These are phyloP conservation scores for Megalops cyprinoides DNA, from an alignment of 2,797 vertebrate species.

Conservation along the genomic window DNA sequence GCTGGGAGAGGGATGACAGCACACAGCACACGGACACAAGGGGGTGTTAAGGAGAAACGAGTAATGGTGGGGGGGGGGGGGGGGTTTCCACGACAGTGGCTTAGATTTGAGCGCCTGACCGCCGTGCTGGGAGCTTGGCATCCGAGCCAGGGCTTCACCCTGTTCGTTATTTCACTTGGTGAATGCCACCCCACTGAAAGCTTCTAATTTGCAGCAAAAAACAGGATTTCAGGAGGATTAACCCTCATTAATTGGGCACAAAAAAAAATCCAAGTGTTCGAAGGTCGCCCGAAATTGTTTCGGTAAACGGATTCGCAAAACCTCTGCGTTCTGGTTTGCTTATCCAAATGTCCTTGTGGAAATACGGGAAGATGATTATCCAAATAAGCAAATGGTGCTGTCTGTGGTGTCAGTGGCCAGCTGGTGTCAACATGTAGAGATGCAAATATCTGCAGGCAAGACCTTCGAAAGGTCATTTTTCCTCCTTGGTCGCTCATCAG, in stretches of 20 bases:
- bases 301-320: too few relatives aligned
- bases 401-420: too few relatives aligned
- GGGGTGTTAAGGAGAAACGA: not conserved
- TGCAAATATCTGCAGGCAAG: too few relatives aligned
- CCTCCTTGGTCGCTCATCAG: too few relatives aligned
- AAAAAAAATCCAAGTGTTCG: slow-evolving; percentile 9
- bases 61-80: too few relatives aligned
- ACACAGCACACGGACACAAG: too few relatives aligned
- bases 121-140: not conserved
- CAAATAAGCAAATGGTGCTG: too few relatives aligned
- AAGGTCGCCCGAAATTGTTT: not conserved
- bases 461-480: too few relatives aligned
- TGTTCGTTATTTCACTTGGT: not conserved
- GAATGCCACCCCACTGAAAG: slow-evolving; percentile 14
- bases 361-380: too few relatives aligned
- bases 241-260: slow-evolving; percentile 19
- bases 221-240: slow-evolving; percentile 8
- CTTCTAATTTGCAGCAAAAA: slow-evolving; percentile 6
- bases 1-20: not conserved
- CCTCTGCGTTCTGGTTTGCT: too few relatives aligned
- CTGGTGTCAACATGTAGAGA: too few relatives aligned
- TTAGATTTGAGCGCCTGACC: not conserved
- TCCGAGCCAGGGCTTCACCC: not conserved
- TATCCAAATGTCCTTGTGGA: too few relatives aligned
- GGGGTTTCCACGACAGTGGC: not conserved